Base-by-base conservation (phyloP, 2,113 vertebrate genomes). In the Corynorhinus townsendii region DNA sequence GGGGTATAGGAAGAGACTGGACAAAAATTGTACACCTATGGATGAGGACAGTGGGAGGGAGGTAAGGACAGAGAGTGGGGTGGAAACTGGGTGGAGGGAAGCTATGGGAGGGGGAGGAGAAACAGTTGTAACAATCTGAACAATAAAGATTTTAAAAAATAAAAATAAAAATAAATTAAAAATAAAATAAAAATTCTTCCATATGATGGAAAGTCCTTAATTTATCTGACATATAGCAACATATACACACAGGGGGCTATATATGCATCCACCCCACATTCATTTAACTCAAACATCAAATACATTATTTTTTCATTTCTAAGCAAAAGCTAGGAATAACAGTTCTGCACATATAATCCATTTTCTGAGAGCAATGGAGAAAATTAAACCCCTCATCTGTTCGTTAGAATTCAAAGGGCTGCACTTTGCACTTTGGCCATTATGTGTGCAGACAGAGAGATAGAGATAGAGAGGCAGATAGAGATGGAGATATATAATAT, bases 171-270 rank as follows among this genome's bases (percentile, higher is more conserved):
- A n/a, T n/a, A n/a, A n/a, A n/a, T n/a, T n/a, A n/a, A n/a, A n/a
- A n/a, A n/a, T n/a, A n/a, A n/a, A n/a, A n/a, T n/a, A 97, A 96
- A 97, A 98, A 97, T 97, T 98, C 92, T 98, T 97, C 94, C 92
- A 85, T 96, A 97, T 94, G 96, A 97, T 97, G 97, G 91, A 98
- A 97, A 96, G 54, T 92, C 79, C 22, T 91, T 64, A 95, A 81
- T 91, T 97, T 96, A 96, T 88, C 86, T 97, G 97, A 92, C 95
- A 97, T 92, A 95, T 96, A 97, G 96, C 91, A 79, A 95, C 96
- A 97, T 86, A 95, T 90, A 97, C 84, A 97, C 56, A 95, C 77
- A 69, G 80, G 52, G 30, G 86, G 92, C 83, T 97, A 86, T 96
- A 93, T 97, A 94, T 96, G 97, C 91, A 96, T 97, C 96, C 96